Evolutionary conservation across 64 coral and sea anemone genomes (phyloP), one percentile per base, ranked within the genome.

Genomic region (Montipora sp.): DNA sequence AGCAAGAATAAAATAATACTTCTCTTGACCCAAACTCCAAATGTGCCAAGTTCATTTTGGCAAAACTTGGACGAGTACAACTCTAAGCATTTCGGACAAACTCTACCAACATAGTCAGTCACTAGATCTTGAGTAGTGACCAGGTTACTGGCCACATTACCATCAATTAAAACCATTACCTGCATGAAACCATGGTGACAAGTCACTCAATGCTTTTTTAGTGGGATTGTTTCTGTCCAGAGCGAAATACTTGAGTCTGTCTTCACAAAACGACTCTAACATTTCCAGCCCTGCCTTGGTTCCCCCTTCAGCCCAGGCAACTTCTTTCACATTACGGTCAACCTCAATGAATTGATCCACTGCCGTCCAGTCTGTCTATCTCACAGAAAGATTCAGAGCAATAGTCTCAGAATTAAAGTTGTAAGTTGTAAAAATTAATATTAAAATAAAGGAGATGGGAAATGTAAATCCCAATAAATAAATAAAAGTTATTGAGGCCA

Each of bases 121-220:
- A 36, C 36, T 36, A 36, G 36, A 36, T 36, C 36, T 36, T 2
- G 36, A 0, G 36, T 36, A 36, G 1, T 36, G 36, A 36, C 36
- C 36, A 36, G 36, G 36, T 36, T 36, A 8, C 11, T 57, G 53
- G 11, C 6, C 53, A 8, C 11, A 8, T 2, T 57, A 57, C 53
- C 11, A 57, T 5, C 53, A 57, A 8, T 4, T 8, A 8, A 0
- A 0, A 57, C 11, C 53, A 57, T 57, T 87, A 95, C 94, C 94
- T 88, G 89, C 84, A 76, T 95, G 80, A 53, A 95, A 95, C 94
- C 94, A 95, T 3, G 94, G 94, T 81, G 94, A 95, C 63, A 95
- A 59, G 53, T 95, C 87, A 36, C 94, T 95, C 47, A 95, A 51
- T 0, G 94, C 89, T 69, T 88, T 75, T 71, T 95, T 91, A 47